Evolutionary conservation across 2,888 invertebrate species (phyloP).

Genomic region (Ischnura elegans): DNA sequence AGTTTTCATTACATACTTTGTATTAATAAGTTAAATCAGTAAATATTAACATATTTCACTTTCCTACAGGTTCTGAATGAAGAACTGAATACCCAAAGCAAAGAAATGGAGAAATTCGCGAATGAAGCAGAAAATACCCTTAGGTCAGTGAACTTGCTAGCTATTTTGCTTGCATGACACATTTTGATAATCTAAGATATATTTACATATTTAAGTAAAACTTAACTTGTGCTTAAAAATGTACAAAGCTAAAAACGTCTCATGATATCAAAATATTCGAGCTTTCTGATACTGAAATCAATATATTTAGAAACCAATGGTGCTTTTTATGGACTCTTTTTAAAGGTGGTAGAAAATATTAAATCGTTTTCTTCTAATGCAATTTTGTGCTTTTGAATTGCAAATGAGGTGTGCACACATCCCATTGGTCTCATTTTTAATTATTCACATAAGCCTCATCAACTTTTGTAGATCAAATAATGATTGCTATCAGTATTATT

Average conservation of each 20-base stretch:
- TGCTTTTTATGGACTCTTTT: background rate
- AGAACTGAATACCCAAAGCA: constrained; percentile 77
- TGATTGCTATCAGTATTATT: too few species aligned
- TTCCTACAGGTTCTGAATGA: constrained; percentile 76
- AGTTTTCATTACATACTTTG: too few species aligned
- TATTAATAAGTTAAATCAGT: too few species aligned
- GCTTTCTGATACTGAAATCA: background rate
- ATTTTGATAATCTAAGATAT: background rate
- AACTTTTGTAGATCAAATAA: background rate
- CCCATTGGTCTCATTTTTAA: background rate
- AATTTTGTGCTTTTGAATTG: background rate
- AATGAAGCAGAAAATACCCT: constrained; percentile 77
- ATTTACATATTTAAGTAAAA: background rate
- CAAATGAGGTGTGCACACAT: background rate
- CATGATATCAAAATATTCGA: background rate
- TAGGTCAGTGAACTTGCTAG: constrained; percentile 76
- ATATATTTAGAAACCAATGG: background rate
- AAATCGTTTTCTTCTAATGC: background rate
- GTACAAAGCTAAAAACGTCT: too few species aligned
- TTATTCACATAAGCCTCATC: background rate
- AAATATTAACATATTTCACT: background rate
- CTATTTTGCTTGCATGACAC: background rate
- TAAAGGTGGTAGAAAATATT: background rate
- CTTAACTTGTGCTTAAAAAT: background rate
- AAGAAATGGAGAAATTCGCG: constrained; percentile 75